phyloP scores from a whole-genome alignment of 2,888 invertebrate genomes.

The Cerastis rubricosa region DNA sequence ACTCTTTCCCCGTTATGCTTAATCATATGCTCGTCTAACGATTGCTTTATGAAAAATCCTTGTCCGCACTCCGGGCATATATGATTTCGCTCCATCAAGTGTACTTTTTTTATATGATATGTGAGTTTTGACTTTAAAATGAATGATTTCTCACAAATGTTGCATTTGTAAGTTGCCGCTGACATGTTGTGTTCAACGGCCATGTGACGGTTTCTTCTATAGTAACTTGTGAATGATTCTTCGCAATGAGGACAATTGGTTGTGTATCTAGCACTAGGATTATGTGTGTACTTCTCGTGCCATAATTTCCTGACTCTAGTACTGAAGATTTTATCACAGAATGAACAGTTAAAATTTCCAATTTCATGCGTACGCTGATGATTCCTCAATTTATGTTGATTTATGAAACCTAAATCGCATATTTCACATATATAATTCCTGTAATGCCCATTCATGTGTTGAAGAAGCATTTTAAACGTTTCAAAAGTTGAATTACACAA shows the following conservation, averaged over 20 bases:
- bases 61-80: conserved; percentile 84
- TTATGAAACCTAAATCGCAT: conserved; percentile 85
- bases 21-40: conserved; percentile 85
- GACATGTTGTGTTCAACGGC: conserved; percentile 79
- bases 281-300: conserved; percentile 86
- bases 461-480: conserved; percentile 84
- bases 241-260: conserved; percentile 85
- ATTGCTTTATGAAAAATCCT: conserved; percentile 85
- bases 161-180: conserved; percentile 84
- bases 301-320: conserved; percentile 80
- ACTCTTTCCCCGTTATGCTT: conserved; percentile 85
- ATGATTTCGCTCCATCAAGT: conserved; percentile 86
- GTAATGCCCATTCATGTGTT: conserved; percentile 87
- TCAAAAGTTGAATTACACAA: conserved; percentile 82
- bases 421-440: conserved; percentile 84
- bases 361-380: conserved; percentile 83
- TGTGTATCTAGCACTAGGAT: conserved; percentile 79
- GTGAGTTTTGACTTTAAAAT: conserved; percentile 85
- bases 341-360: conserved; percentile 81
- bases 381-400: conserved; percentile 81
- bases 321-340: conserved; percentile 83
- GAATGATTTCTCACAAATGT: conserved; percentile 85
- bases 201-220: conserved; percentile 85
- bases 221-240: conserved; percentile 83
- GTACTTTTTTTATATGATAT: conserved; percentile 85